A percentile compares a stretch with the other conserved stretches of the same genome.
phyloP scores from a whole-genome alignment of 1,140 invertebrate genomes.

The Drosophila biarmipes region DNA sequence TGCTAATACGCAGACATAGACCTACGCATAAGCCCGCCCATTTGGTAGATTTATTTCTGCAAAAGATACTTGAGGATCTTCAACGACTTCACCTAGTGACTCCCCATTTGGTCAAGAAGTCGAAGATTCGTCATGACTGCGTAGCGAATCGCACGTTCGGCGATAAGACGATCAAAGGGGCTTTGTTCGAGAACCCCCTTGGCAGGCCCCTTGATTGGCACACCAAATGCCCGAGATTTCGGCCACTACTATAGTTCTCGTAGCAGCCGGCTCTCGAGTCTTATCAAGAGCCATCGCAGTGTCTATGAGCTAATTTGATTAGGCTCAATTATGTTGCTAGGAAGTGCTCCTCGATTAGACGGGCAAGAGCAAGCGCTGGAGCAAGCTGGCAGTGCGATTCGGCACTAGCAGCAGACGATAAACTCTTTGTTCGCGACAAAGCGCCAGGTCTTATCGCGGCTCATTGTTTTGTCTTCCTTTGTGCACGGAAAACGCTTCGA shows the following conservation, averaged over 20 bases:
- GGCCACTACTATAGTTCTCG: conserved; percentile 6
- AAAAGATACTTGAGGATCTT: not conserved
- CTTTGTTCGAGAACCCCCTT: conserved; percentile 23
- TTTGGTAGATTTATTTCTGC: conserved; percentile 5
- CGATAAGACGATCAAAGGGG: conserved; percentile 44
- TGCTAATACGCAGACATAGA: conserved; percentile 4
- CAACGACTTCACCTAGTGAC: conserved; percentile 16
- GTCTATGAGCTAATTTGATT: conserved; percentile 38
- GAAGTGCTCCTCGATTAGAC: conserved; percentile 14
- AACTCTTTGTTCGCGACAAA: conserved; percentile 49
- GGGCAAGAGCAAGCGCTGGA: not conserved
- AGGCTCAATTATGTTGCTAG: conserved; percentile 42
- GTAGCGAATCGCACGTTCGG: conserved; percentile 31
- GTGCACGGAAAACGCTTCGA: conserved; percentile 10
- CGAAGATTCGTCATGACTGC: conserved; percentile 20
- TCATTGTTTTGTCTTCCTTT: conserved; percentile 34
- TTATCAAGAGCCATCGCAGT: conserved; percentile 37
- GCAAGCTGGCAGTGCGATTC: conserved; percentile 16
- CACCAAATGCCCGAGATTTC: conserved; percentile 20
- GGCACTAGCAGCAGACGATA: conserved; percentile 23
- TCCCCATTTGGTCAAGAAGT: conserved; percentile 1
- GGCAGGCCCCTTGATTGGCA: conserved; percentile 37
- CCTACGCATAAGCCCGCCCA: conserved; percentile 1
- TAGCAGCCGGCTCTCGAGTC: not conserved
- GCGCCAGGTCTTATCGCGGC: conserved; percentile 25